Conservation (phyloP, 2,888 invertebrate species). For the Hedya salicella region DNA sequence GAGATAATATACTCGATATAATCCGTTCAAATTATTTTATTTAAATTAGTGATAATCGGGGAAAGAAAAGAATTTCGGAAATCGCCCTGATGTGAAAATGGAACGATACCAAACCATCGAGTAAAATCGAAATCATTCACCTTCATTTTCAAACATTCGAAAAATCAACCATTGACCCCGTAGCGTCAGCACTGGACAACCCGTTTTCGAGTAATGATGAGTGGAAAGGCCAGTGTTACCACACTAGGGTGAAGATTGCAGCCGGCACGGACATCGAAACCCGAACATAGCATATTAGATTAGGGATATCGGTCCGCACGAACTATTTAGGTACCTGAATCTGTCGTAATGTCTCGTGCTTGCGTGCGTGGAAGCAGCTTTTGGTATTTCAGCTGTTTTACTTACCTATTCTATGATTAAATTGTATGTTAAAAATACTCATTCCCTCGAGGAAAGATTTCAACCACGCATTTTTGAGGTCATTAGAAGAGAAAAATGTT, state of each 20-base stretch:
- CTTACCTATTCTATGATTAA: background rate
- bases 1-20: no score
- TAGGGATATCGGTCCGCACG: slow-evolving; percentile 67
- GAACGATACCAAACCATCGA: no score
- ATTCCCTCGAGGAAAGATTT: no score
- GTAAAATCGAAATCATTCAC: background rate
- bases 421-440: no score
- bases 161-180: slow-evolving; percentile 10
- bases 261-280: slow-evolving; percentile 46
- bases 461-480: no score
- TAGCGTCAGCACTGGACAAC: slow-evolving; percentile 4
- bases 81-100: no score
- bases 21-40: no score
- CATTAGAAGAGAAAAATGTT: no score
- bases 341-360: slow-evolving; percentile 52
- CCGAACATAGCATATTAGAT: slow-evolving; percentile 73
- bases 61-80: no score
- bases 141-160: slow-evolving; percentile 10
- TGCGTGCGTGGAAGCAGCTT: slow-evolving; percentile 51
- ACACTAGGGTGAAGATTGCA: slow-evolving; percentile 50
- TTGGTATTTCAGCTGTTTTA: background rate
- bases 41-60: no score
- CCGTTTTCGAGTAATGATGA: slow-evolving; percentile 28
- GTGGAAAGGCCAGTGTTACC: slow-evolving; percentile 56
- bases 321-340: slow-evolving; percentile 69